Base-by-base conservation (phyloP, 2,888 invertebrate species). In the Eudasyphora cyanicolor region DNA sequence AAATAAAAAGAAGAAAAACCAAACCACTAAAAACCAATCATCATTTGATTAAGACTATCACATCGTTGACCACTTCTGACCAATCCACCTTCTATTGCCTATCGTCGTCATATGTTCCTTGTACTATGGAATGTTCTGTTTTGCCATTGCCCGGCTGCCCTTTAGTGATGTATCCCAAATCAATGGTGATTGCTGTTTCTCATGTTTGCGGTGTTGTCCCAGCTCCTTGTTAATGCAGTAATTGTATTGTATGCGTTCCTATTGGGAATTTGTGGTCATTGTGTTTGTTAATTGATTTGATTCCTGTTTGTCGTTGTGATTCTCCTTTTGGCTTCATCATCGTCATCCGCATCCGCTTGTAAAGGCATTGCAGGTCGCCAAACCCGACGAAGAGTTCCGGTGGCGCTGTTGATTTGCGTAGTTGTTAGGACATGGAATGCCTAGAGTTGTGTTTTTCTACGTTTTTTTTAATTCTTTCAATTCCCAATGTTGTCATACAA, bases 251-350 rank as follows among this genome's bases (percentile, higher is more conserved):
- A 32, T 75, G 73, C 69, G 71, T 79, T 27, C 71, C 84, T 67
- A n/a, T 42, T 35, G 81, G 84, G 82, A 79, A 64, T 79, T 76
- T 78, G 78, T 78, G 84, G 84, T 32, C 78, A 82, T 84, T 82
- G 84, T 84, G 78, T 76, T 78, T 71, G 81, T 81, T 82, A 84
- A 84, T 84, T 81, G 81, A 84, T 84, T 84, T 82, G 78, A 82
- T 82, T 84, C 57, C 42, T 73, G 76, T 78, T 79, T 73, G 78
- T 73, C 45, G 67, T 57, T 67, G 3, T 35, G 42, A 17, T 67
- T 19, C 38, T 67, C 35, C 14, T 19, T n/a, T 42, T 24, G 38
- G 5, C 29, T 35, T 17, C 62, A 32, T n/a, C 29, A 27, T 29
- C 60, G 32, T 1, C 54, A 54, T 54, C 14, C 24, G 60, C 24